phyloP scores from a whole-genome alignment of 2,888 invertebrate species.

The Limnephilus marmoratus region DNA sequence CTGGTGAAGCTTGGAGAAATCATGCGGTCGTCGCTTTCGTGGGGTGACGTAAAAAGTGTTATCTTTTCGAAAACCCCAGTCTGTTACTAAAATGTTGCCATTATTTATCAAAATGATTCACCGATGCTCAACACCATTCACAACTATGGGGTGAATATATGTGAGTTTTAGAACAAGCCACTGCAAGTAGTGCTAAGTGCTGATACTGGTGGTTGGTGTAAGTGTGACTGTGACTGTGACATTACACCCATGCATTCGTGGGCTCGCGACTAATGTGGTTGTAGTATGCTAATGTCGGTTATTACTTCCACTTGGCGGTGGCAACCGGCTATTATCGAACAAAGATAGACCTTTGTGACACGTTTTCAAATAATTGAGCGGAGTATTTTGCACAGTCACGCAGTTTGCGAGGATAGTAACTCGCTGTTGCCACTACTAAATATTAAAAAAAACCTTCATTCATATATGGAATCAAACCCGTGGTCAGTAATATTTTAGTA shows the following conservation, averaged over 20 bases:
- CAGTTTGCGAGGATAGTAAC: not conserved
- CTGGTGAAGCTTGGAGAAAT: too few relatives aligned
- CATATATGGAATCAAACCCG: too few relatives aligned
- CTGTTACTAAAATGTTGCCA: too few relatives aligned
- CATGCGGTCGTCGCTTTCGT: too few relatives aligned
- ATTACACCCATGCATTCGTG: not conserved
- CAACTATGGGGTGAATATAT: not conserved
- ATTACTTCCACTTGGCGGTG: constrained; percentile 59
- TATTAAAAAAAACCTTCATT: too few relatives aligned
- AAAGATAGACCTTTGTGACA: constrained; percentile 55
- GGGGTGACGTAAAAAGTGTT: too few relatives aligned
- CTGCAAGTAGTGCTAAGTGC: not conserved
- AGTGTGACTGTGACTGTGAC: not conserved
- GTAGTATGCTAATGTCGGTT: constrained; percentile 53
- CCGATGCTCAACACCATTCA: not conserved
- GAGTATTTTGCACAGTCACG: not conserved
- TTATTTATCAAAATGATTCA: not conserved
- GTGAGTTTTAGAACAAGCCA: not conserved
- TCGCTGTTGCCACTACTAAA: not conserved
- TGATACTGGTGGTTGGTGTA: not conserved
- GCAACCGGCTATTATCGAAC: constrained; percentile 56
- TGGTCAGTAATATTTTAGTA: too few relatives aligned
- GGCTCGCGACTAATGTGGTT: not conserved
- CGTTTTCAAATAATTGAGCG: constrained; percentile 47
- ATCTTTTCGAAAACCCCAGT: too few relatives aligned